Conservation (phyloP, 2,888 invertebrate species). For the Metopia argyrocephala region DNA sequence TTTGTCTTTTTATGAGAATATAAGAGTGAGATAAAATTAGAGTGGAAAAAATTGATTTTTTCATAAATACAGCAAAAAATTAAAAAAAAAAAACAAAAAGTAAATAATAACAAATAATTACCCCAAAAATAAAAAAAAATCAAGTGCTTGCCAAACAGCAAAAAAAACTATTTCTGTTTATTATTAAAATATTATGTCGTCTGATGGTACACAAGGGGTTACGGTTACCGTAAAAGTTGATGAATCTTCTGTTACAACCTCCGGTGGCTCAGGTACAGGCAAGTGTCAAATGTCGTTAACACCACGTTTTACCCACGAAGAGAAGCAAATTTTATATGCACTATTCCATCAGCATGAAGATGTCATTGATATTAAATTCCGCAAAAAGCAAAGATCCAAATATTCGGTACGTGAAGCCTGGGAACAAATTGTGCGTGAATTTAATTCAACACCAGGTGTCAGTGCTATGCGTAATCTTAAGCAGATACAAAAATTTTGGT, state of each 20-base stretch:
- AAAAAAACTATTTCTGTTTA: background rate
- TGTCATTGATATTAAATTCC: constrained; percentile 77
- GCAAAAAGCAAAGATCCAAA: constrained; percentile 76
- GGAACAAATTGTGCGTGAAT: constrained; percentile 76
- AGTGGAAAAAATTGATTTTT: constrained; percentile 62
- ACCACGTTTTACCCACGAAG: constrained; percentile 77
- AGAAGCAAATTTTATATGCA: constrained; percentile 75
- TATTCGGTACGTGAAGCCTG: constrained; percentile 77
- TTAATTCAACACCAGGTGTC: constrained; percentile 75
- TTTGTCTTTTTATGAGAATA: constrained; percentile 29
- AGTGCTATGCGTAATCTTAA: constrained; percentile 75
- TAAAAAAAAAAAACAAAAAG: constrained; percentile 7
- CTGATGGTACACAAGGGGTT: constrained; percentile 53
- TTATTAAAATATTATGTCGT: constrained; percentile 53
- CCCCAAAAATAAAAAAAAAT: constrained; percentile 11
- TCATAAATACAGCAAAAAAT: background rate
- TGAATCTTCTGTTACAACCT: constrained; percentile 46
- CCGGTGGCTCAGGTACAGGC: constrained; percentile 38
- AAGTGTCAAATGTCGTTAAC: constrained; percentile 68
- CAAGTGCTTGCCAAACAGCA: background rate
- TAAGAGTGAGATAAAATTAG: constrained; percentile 64
- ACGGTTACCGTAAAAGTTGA: constrained; percentile 53
- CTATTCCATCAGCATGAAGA: constrained; percentile 76
- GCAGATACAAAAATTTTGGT: constrained; percentile 78
- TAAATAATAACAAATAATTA: constrained; percentile 31